These are phyloP conservation scores for Lycopodina hypogea DNA, from an alignment of 37 sponge, comb jelly and placozoan species.

Conservation along the genomic window DNA sequence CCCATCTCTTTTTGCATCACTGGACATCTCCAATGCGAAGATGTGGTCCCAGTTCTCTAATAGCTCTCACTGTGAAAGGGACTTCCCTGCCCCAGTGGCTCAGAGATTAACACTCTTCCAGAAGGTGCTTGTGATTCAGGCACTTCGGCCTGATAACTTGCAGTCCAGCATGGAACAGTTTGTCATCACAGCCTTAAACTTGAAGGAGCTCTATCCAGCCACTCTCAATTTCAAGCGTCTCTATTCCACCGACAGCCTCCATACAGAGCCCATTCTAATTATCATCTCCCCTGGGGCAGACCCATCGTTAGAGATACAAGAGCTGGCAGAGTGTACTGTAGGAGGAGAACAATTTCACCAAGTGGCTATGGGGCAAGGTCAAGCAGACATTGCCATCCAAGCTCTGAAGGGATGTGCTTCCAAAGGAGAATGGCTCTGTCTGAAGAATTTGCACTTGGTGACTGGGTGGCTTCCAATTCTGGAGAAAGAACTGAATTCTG, in stretches of 20 bases:
- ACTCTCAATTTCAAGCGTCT: slow-evolving; percentile 76
- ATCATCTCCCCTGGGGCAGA: slow-evolving; percentile 96
- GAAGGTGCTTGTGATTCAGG: slow-evolving; percentile 81
- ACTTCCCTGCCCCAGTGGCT: slow-evolving; percentile 72
- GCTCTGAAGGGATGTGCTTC: slow-evolving; percentile 78
- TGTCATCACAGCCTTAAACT: slow-evolving; percentile 59
- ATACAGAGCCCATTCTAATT: slow-evolving; percentile 79
- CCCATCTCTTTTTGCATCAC: slow-evolving; percentile 60
- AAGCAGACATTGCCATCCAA: slow-evolving; percentile 77
- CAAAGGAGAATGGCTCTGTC: slow-evolving; percentile 92
- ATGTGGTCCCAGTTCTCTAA: slow-evolving; percentile 74
- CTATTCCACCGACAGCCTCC: slow-evolving; percentile 62
- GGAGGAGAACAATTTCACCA: slow-evolving; percentile 85
- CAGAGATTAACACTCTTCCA: slow-evolving; percentile 87
- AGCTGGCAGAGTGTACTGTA: slow-evolving; percentile 75
- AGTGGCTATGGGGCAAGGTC: slow-evolving; percentile 99
- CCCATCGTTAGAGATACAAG: slow-evolving; percentile 96
- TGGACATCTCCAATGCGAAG: slow-evolving; percentile 65
- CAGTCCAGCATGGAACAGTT: slow-evolving; percentile 87
- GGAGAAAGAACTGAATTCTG: slow-evolving; percentile 90
- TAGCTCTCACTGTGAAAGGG: slow-evolving; percentile 84
- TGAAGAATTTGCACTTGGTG: slow-evolving; percentile 97
- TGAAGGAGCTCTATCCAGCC: slow-evolving; percentile 80
- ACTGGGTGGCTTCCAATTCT: slow-evolving; percentile 85
- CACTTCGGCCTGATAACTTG: slow-evolving; percentile 93